Conservation (phyloP, 2,113 vertebrate species). For the Elgaria multicarinata region DNA sequence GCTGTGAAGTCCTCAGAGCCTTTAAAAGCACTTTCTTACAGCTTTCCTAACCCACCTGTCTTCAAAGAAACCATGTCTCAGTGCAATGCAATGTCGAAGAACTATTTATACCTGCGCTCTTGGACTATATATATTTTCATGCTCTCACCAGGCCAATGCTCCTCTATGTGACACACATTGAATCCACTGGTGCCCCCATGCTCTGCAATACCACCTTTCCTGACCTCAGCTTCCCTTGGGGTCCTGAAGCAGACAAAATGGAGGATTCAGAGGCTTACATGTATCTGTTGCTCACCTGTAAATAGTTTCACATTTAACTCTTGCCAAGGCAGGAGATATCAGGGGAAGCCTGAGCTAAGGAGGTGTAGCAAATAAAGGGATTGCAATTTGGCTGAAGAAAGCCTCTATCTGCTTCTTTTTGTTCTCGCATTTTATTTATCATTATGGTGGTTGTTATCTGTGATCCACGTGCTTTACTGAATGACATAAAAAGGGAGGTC, state of each 20-base stretch:
- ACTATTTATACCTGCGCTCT: not conserved
- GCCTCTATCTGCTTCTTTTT: not conserved
- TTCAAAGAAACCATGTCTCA: not conserved
- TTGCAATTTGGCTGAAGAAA: not conserved
- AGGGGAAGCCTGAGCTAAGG: not conserved
- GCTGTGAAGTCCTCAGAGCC: not conserved
- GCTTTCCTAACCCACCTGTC: not conserved
- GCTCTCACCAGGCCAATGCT: not conserved
- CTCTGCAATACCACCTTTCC: not conserved
- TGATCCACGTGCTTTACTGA: not conserved
- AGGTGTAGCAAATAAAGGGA: constrained; percentile 14
- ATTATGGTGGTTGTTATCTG: too few species aligned
- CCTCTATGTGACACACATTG: not conserved
- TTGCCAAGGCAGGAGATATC: not conserved
- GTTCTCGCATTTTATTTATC: not conserved
- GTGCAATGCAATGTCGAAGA: not conserved
- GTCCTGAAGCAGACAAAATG: not conserved
- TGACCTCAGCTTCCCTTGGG: not conserved
- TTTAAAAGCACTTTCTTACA: not conserved
- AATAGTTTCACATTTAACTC: not conserved
- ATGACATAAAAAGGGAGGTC: not conserved
- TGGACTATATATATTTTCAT: not conserved
- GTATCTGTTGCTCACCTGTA: not conserved
- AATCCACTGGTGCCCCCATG: not conserved
- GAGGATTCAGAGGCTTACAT: not conserved